Conservation (phyloP, 1,140 invertebrate species). For the Diachasmimorpha longicaudata region DNA sequence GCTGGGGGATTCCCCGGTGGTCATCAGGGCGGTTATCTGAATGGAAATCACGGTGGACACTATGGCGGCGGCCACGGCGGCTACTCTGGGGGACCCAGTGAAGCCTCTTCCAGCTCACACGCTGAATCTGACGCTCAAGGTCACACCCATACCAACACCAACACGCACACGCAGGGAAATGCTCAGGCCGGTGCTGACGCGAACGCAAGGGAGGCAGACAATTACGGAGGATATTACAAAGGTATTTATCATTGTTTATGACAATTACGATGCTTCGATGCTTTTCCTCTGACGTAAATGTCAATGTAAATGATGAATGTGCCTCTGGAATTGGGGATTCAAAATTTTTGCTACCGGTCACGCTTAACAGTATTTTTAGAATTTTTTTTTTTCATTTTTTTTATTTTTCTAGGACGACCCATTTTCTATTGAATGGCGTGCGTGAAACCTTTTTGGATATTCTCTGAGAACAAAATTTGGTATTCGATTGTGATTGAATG, state of each 20-base stretch:
- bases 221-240: neutral
- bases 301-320: neutral
- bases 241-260: conserved; percentile 1
- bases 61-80: neutral
- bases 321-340: neutral
- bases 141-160: neutral
- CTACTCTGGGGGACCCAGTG: neutral
- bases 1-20: neutral
- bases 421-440: neutral
- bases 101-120: neutral
- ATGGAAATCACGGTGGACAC: neutral
- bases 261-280: neutral
- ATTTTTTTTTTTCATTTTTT: neutral
- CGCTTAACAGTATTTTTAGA: neutral
- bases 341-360: neutral
- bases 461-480: neutral
- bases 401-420: neutral
- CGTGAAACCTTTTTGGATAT: neutral
- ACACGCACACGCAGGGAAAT: conserved; percentile 1
- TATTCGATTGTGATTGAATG: neutral
- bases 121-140: neutral
- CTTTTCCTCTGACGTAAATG: neutral
- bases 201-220: neutral
- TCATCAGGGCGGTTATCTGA: neutral
- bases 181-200: conserved; percentile 6